phyloP scores from a whole-genome alignment of 2,888 invertebrate genomes.

The Pachliopta kotzebuea region DNA sequence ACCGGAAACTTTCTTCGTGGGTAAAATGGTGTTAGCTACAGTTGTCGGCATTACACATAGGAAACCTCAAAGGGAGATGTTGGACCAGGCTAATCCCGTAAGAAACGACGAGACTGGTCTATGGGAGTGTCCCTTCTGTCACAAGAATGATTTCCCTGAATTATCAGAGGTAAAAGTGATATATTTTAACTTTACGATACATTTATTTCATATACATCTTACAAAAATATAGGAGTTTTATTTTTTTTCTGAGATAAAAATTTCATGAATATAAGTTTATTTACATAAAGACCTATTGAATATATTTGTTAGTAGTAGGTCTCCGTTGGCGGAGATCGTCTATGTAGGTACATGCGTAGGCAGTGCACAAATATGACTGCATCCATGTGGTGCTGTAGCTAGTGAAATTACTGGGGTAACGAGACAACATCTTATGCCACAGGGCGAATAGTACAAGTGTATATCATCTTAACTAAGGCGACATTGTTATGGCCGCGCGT shows the following conservation, averaged over 20 bases:
- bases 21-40: constrained; percentile 90
- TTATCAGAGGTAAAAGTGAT: constrained; percentile 85
- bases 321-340: no score
- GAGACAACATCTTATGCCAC: no score
- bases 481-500: no score
- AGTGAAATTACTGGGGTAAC: no score
- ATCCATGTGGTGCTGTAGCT: no score
- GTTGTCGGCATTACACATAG: constrained; percentile 91
- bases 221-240: no score
- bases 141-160: constrained; percentile 97
- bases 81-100: constrained; percentile 97
- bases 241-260: neutral
- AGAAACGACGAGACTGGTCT: constrained; percentile 95
- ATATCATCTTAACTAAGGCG: no score
- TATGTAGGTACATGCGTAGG: no score
- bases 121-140: constrained; percentile 99
- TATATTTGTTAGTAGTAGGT: neutral
- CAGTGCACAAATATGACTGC: neutral
- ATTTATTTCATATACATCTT: neutral
- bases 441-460: no score
- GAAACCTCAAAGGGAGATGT: constrained; percentile 94
- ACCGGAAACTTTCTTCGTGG: constrained; percentile 94
- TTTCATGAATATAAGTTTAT: neutral
- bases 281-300: neutral
- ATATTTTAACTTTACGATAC: neutral